Conservation (phyloP, 2,113 vertebrate genomes). For the Gadus chalcogrammus region DNA sequence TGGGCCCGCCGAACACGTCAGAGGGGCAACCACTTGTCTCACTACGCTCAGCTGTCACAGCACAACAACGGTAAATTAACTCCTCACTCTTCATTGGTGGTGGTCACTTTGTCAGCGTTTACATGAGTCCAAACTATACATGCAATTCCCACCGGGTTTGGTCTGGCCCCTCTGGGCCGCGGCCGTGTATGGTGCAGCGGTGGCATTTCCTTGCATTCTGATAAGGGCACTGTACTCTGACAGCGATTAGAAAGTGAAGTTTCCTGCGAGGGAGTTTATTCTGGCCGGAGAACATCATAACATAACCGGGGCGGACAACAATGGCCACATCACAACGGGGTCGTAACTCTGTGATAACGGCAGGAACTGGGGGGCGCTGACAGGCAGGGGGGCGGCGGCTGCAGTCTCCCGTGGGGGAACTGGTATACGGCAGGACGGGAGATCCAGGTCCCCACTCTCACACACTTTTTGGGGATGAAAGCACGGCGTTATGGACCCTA, state of each 20-base stretch:
- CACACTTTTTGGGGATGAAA: slow-evolving; percentile 62
- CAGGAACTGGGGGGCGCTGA: slow-evolving; percentile 50
- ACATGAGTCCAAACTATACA: slow-evolving; percentile 24
- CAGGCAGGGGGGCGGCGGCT: background rate
- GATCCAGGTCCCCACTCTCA: slow-evolving; percentile 20
- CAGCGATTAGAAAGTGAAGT: slow-evolving; percentile 59
- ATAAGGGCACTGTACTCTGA: slow-evolving; percentile 45
- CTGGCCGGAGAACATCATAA: slow-evolving; percentile 48
- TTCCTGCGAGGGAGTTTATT: slow-evolving; percentile 68
- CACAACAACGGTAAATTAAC: slow-evolving; percentile 44
- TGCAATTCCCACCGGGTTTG: slow-evolving; percentile 27
- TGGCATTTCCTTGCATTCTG: slow-evolving; percentile 66
- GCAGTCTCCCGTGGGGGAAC: slow-evolving; percentile 26
- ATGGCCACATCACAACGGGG: slow-evolving; percentile 47
- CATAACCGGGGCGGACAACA: slow-evolving; percentile 51
- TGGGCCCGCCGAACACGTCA: slow-evolving; percentile 45
- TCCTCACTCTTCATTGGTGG: slow-evolving; percentile 30
- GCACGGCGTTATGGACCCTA: slow-evolving; percentile 42
- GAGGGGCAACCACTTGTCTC: slow-evolving; percentile 43
- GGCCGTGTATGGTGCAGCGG: slow-evolving; percentile 47
- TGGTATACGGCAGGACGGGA: slow-evolving; percentile 45
- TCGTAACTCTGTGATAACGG: slow-evolving; percentile 64
- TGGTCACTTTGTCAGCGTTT: slow-evolving; percentile 25
- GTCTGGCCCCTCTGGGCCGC: slow-evolving; percentile 29
- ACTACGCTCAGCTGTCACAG: slow-evolving; percentile 33